Conservation (phyloP, 1,140 invertebrate genomes). For the Copidosoma floridanum region DNA sequence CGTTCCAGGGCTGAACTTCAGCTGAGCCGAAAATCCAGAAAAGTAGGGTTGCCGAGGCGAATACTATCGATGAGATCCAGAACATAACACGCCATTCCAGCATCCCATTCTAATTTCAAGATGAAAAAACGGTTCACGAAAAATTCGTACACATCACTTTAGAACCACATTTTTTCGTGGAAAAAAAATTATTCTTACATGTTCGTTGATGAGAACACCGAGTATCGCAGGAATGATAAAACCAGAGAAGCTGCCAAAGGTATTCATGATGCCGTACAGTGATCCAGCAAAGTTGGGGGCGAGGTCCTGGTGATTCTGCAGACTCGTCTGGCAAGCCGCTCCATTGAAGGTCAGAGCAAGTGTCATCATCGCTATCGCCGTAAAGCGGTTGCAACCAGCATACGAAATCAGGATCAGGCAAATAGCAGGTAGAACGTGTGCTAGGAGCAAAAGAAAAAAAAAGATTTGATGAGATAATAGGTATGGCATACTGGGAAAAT, state of each 20-base stretch:
- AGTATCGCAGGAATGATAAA: slow-evolving; percentile 72
- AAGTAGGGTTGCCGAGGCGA: slow-evolving; percentile 66
- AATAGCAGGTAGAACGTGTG: slow-evolving; percentile 69
- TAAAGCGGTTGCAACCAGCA: slow-evolving; percentile 63
- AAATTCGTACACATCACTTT: too few relatives aligned
- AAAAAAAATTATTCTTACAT: slow-evolving; percentile 54
- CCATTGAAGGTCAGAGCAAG: slow-evolving; percentile 79
- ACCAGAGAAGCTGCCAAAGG: slow-evolving; percentile 69
- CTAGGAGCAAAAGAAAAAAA: slow-evolving; percentile 44
- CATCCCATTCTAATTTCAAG: slow-evolving; percentile 66
- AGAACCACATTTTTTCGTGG: background rate
- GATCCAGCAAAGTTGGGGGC: slow-evolving; percentile 79
- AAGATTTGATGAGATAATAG: background rate
- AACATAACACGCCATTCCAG: slow-evolving; percentile 78
- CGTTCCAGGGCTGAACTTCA: slow-evolving; percentile 67
- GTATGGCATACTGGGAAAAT: background rate
- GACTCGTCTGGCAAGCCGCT: slow-evolving; percentile 77
- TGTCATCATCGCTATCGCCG: slow-evolving; percentile 68
- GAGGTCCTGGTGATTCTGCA: slow-evolving; percentile 82
- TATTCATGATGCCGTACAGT: slow-evolving; percentile 73
- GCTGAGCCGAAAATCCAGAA: slow-evolving; percentile 69
- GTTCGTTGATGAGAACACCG: slow-evolving; percentile 64
- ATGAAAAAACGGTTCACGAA: too few relatives aligned
- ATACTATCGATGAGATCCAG: slow-evolving; percentile 69
- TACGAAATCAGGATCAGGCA: slow-evolving; percentile 66